Base-by-base conservation (phyloP, 2,888 invertebrate genomes). In the Oligia strigilis region DNA sequence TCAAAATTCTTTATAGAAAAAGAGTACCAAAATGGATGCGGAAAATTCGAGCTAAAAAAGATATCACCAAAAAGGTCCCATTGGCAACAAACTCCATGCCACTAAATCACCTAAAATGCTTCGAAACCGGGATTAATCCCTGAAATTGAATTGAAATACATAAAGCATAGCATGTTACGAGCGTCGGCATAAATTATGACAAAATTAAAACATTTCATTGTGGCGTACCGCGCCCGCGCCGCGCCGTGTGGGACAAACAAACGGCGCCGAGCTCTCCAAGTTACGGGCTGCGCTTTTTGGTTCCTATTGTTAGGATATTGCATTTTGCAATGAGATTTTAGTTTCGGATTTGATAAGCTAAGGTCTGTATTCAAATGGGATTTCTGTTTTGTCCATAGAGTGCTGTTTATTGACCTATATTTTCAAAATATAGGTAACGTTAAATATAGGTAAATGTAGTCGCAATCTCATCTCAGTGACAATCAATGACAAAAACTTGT, bases 141-240 rank as follows among this genome's bases (percentile, higher is more conserved):
- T 69, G 29, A 80, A 88, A 87, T 87, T 84, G 89, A 88, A 87
- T 87, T 83, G 80, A 78, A 88, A 86, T 82, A 89, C 88, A 84
- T 89, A 86, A 85, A 84, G 83, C 79, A 82, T 82, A 80, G 75
- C 74, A 78, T 77, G 81, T 79, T 77, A 66, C 70, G 74, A 72
- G 75, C 87, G 90, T 87, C 84, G 74, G 78, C 77, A 85, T 91
- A 90, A 90, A 91, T 91, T 85, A 87, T 79, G 85, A 87, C 65
- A 62, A 82, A 92, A 91, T 91, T 90, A 89, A 91, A 92, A 92
- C 86, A 91, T 91, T 89, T 88, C 83, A 82, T 75, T 73, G 84
- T 76, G 71, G 81, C 69, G 77, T 8, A 75, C 73, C 76, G 75
- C 69, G 77, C 78, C 83, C 69, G 77, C 5, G 73, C 73, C 76